Percentiles rank a stretch among this genome's conserved stretches.
phyloP scores from a whole-genome alignment of 2,888 invertebrate genomes.

The Athalia rosae region DNA sequence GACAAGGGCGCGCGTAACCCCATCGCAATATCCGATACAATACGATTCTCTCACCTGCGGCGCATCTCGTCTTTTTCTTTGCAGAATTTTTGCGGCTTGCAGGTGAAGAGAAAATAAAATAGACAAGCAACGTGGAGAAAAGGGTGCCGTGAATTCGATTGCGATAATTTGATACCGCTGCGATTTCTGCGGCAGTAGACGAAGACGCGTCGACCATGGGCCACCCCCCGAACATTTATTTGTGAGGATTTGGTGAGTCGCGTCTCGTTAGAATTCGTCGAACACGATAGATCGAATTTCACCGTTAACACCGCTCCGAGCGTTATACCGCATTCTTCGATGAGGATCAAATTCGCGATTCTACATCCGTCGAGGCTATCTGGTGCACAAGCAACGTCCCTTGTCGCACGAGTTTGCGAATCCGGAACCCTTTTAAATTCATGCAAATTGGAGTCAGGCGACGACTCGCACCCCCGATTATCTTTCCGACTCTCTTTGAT shows the following conservation, averaged over 20 bases:
- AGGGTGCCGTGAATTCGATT: constrained; percentile 3
- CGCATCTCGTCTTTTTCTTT: no score
- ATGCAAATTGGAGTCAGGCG: constrained; percentile 3
- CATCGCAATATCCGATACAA: constrained; percentile 1
- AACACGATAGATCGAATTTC: constrained; percentile 7
- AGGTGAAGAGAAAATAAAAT: not conserved
- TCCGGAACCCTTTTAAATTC: not conserved
- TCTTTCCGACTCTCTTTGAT: not conserved
- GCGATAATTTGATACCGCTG: constrained; percentile 17
- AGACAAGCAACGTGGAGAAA: not conserved
- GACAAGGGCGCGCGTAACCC: not conserved
- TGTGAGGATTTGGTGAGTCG: constrained; percentile 10
- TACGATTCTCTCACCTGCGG: not conserved
- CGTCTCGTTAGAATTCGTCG: constrained; percentile 1
- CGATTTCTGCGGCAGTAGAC: not conserved
- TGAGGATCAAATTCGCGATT: not conserved
- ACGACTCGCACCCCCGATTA: no score
- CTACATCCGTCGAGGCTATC: not conserved
- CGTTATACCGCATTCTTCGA: constrained; percentile 8
- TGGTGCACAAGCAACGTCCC: no score
- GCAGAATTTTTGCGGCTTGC: not conserved
- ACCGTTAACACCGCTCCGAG: not conserved
- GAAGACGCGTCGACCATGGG: not conserved
- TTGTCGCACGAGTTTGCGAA: not conserved
- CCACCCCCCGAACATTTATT: not conserved